phyloP scores from a whole-genome alignment of 2,888 invertebrate species.

The Troilus luridus region DNA sequence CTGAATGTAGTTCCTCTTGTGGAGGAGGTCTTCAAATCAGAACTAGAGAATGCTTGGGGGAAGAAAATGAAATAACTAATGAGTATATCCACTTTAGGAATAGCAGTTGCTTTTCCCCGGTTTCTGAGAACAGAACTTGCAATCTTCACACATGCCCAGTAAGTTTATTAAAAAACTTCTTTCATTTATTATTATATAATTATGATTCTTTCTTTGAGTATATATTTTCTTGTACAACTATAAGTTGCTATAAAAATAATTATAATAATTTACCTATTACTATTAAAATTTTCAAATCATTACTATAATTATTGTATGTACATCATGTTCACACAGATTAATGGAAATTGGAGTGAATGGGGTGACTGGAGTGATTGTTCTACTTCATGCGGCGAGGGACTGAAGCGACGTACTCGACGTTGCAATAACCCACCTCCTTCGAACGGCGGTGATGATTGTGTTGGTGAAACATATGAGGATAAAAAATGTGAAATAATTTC shows the following conservation, averaged over 20 bases:
- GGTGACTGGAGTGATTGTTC: constrained; percentile 70
- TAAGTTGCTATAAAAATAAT: neutral
- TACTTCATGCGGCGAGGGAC: constrained; percentile 70
- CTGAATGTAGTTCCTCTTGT: constrained; percentile 71
- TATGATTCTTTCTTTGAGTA: neutral
- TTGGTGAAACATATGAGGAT: constrained; percentile 69
- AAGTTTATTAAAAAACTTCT: neutral
- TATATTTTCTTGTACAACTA: neutral
- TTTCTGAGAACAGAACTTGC: constrained; percentile 51
- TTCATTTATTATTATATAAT: neutral
- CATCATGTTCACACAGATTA: constrained; percentile 65
- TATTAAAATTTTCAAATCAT: neutral
- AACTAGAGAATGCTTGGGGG: constrained; percentile 68
- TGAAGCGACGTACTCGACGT: constrained; percentile 68
- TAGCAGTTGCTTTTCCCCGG: constrained; percentile 61
- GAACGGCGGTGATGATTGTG: constrained; percentile 69
- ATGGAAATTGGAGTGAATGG: constrained; percentile 70
- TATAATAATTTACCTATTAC: neutral
- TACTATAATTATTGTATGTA: neutral
- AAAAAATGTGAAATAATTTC: constrained; percentile 69
- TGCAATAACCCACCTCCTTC: constrained; percentile 70
- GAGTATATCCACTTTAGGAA: constrained; percentile 58
- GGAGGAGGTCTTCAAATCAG: constrained; percentile 70
- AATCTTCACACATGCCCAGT: constrained; percentile 56
- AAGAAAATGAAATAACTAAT: constrained; percentile 37